Percentiles rank a stretch among this genome's conserved stretches.
Conservation (phyloP, 2,797 vertebrate genomes). For the Pachyuromys duprasi region DNA sequence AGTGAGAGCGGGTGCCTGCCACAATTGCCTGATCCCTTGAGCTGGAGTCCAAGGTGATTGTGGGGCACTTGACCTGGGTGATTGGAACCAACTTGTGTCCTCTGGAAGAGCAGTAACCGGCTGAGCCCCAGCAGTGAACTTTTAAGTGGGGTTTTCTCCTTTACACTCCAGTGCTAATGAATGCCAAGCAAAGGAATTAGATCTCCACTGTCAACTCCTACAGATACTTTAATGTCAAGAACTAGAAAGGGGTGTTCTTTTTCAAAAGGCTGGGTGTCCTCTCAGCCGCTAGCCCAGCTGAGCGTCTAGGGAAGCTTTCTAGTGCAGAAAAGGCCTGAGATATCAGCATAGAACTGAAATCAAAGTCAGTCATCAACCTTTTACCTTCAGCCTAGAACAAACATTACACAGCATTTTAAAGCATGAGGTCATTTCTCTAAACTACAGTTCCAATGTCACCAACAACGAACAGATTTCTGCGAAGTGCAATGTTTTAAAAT, state of each 20-base stretch:
- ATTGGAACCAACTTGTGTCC: background rate
- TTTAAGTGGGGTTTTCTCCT: background rate
- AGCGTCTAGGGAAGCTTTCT: constrained; percentile 30
- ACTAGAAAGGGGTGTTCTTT: background rate
- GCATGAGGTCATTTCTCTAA: constrained; percentile 46
- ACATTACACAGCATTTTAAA: background rate
- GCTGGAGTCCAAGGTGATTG: background rate
- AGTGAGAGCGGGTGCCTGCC: background rate
- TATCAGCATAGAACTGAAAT: constrained; percentile 19
- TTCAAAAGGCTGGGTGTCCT: background rate
- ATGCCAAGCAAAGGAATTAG: background rate
- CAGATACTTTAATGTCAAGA: background rate
- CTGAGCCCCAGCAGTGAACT: background rate
- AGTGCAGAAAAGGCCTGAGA: background rate
- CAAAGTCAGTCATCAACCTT: constrained; percentile 40
- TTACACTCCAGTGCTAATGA: background rate
- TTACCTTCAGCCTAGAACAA: constrained; percentile 46
- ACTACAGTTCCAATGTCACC: constrained; percentile 73
- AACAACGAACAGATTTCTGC: constrained; percentile 77
- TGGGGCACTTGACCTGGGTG: background rate
- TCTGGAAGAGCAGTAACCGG: background rate
- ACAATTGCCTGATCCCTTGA: background rate
- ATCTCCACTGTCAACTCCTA: background rate
- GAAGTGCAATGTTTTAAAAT: constrained; percentile 65
- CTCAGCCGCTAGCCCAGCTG: background rate